A percentile compares a stretch with the other conserved stretches of the same genome.
Conservation (phyloP, 1,140 invertebrate species). For the Delia radicum region DNA sequence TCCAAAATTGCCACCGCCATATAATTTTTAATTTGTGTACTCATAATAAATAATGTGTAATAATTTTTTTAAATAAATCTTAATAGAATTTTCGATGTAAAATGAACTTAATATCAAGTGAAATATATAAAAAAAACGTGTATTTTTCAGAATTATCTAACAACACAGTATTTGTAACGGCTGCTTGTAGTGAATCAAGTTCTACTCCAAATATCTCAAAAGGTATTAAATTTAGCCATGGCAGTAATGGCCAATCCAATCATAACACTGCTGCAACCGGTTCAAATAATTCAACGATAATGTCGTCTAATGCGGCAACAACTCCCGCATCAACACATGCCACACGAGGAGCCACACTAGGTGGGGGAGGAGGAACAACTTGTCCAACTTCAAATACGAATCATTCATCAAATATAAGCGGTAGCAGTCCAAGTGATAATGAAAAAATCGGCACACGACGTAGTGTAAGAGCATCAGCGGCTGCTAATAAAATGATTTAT, state of each 20-base stretch:
- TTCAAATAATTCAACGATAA: neutral
- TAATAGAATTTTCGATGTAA: too few species aligned
- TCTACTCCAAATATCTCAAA: neutral
- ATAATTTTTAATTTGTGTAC: too few species aligned
- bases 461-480: conserved; percentile 48
- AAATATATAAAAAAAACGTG: too few species aligned
- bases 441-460: conserved; percentile 52
- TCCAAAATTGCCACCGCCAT: too few species aligned
- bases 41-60: too few species aligned
- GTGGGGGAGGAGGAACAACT: neutral
- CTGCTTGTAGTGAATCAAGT: neutral
- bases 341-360: conserved; percentile 44
- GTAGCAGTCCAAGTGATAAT: conserved; percentile 41
- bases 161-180: neutral
- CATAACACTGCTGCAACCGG: neutral
- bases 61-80: too few species aligned
- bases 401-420: conserved; percentile 35
- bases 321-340: conserved; percentile 32
- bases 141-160: neutral
- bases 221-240: neutral
- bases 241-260: neutral
- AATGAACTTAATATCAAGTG: too few species aligned
- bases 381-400: neutral
- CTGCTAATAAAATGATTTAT: conserved; percentile 52
- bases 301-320: conserved; percentile 1